A percentile compares a stretch with the other conserved stretches of the same genome.
Conservation (phyloP, 1,140 invertebrate species). For the Heliconius hewitsoni region DNA sequence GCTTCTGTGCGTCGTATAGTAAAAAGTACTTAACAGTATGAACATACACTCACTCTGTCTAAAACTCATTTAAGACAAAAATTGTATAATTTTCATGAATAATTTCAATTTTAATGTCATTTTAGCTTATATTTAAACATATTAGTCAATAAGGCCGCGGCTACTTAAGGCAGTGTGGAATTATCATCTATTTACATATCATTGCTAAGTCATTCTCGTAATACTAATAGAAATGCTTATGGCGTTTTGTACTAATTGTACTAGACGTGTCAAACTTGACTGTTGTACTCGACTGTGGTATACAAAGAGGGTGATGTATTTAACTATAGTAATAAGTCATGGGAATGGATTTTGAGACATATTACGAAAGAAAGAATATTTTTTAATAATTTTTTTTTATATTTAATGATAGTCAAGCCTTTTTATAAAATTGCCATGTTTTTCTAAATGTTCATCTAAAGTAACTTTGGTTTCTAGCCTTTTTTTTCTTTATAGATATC, state of each 20-base stretch:
- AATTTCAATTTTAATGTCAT: too few species aligned
- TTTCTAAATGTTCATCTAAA: slow-evolving; percentile 4
- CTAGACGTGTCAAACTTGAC: background rate
- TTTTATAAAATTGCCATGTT: background rate
- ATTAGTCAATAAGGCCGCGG: background rate
- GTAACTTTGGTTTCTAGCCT: slow-evolving; percentile 32
- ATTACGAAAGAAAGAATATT: background rate
- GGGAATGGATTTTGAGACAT: background rate
- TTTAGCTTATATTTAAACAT: background rate
- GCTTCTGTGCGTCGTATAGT: too few species aligned
- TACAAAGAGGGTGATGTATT: background rate
- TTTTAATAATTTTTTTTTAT: background rate
- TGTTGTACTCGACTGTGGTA: background rate
- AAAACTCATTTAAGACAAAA: too few species aligned
- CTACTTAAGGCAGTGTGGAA: slow-evolving; percentile 40
- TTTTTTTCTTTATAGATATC: background rate
- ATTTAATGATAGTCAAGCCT: background rate
- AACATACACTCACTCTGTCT: too few species aligned
- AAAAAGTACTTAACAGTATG: too few species aligned
- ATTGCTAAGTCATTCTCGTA: slow-evolving; percentile 17
- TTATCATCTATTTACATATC: slow-evolving; percentile 51
- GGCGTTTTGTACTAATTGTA: background rate
- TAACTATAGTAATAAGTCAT: too few species aligned
- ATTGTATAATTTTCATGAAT: too few species aligned
- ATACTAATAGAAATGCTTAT: background rate